Base-by-base conservation (phyloP, 2,113 vertebrate species). In the Campylomormyrus numenius region DNA sequence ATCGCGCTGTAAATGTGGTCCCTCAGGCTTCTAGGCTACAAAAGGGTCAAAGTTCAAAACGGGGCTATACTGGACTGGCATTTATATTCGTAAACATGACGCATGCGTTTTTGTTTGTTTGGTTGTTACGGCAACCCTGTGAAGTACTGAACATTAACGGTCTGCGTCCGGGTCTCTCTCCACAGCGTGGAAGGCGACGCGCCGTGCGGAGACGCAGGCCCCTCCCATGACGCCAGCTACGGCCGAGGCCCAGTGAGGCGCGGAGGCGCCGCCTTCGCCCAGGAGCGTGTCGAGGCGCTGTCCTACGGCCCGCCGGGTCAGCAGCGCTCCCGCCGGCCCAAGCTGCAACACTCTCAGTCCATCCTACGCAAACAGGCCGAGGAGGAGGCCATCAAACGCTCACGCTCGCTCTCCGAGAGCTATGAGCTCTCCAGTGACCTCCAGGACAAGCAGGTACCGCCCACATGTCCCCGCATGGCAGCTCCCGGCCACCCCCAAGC, bases 121-220 rank as follows among this genome's bases (percentile, higher is more conserved):
- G 66, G 42, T 88, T n/a, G 62, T 70, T 31, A 70, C 10, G 62
- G n/a, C n/a, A 27, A 70, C 62, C 62, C 62, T 70, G 62, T 31
- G 62, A 66, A 11, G n/a, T 31, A 1, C 21, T 85, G 9, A 39
- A 8, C 1, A 15, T 27, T 11, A 62, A 49, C 31, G 31, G 35
- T 5, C 70, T 8, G 70, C n/a, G 0, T 11, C 45, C 4, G 3
- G 56, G 50, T 91, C 13, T 93, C 90, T 91, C 88, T 90, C 48
- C 90, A 58, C 94, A 99, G 98, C 89, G 97, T 99, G 92, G 98
- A 99, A 95, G 98, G 97, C 53, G 98, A 99, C 94, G 97, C 94
- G 93, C 95, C 97, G 17, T 95, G 97, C 92, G 95, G 96, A 2
- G 97, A 98, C 92, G 94, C 96, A 0, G 97, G 97, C 85, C 94